A percentile compares a stretch with the other conserved stretches of the same genome.
Conservation (phyloP, 2,797 vertebrate genomes). For the Neomorphus geoffroyi region DNA sequence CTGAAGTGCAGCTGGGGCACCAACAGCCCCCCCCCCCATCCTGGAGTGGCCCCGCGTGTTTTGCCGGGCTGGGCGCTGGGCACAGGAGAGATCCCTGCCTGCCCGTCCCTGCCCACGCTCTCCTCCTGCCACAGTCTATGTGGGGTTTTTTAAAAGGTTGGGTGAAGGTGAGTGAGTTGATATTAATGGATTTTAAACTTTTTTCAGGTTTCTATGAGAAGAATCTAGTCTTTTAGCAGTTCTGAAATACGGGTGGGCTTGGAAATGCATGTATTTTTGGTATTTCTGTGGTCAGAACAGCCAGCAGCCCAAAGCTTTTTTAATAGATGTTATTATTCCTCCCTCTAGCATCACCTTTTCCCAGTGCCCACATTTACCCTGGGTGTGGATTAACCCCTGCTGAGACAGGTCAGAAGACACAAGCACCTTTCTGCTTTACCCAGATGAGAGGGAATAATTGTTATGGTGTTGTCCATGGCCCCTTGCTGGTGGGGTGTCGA, state of each 20-base stretch:
- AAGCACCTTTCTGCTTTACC: not conserved
- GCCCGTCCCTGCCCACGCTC: not conserved
- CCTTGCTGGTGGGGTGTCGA: not conserved
- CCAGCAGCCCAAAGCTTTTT: conserved; percentile 29
- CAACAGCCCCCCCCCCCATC: not conserved
- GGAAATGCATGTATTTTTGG: not conserved
- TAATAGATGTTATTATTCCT: not conserved
- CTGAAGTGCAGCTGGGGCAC: not conserved
- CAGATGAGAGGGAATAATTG: accelerated
- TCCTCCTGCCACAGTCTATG: not conserved
- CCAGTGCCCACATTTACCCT: not conserved
- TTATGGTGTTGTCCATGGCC: not conserved
- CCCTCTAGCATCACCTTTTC: not conserved
- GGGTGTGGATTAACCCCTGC: not conserved
- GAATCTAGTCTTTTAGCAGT: not conserved
- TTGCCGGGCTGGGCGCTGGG: not conserved
- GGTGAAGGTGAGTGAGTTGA: not conserved
- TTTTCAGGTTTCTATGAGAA: not conserved
- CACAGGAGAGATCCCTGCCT: not conserved
- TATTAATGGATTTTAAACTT: not conserved
- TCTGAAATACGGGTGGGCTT: not conserved
- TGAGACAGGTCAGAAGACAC: not conserved
- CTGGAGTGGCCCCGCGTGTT: accelerated
- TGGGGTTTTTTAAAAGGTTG: not conserved
- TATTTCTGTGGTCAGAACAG: not conserved